Base-by-base conservation (phyloP, 92 coral and sea anemone genomes). In the Metridium senile region DNA sequence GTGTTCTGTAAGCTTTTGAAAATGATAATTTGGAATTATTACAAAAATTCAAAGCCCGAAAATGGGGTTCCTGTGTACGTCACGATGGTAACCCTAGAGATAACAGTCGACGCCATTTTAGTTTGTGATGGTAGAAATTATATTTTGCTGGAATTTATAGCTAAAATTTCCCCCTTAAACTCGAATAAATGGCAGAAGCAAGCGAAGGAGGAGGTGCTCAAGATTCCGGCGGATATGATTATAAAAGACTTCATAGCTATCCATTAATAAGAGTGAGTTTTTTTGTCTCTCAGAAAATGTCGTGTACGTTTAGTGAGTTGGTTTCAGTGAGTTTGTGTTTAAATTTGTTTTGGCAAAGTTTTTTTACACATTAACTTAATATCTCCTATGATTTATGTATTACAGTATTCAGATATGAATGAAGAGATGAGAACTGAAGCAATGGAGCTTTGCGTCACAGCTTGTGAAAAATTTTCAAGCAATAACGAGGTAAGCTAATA, bases 341-440 rank as follows among this genome's bases (percentile, higher is more conserved):
- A 16, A 7, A 45, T 45, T 45, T 45, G 51, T 7, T 45, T 7
- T 45, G 9, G 51, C 7, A n/a, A 19, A 26, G 75, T 49, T 25
- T 70, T 47, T 68, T 30, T 30, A 16, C 56, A 18, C 18, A n/a
- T 43, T 10, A 1, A 31, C 32, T 0, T 23, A 31, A 58, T 17
- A 29, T 33, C 35, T 17, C n/a, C n/a, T 21, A 30, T 62, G 21
- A 0, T n/a, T 25, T 9, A 17, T 46, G 26, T 62, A 9, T 32
- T 56, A 26, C 59, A 94, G 98, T 88, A 89, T 68, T 91, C 98
- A 39, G 98, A 94, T 81, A 94, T 94, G 98, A 89, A 91, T 73
- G 98, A 94, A 35, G 98, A 94, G 87, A 94, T 94, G 97, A 83
- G 98, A 51, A 94, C 98, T 56, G 98, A 94, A 58, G 97, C 98